A percentile compares a stretch with the other conserved stretches of the same genome.
These are phyloP conservation scores for Gymnorhina tibicen DNA, from an alignment of 2,113 vertebrate genomes.

Conservation along the genomic window DNA sequence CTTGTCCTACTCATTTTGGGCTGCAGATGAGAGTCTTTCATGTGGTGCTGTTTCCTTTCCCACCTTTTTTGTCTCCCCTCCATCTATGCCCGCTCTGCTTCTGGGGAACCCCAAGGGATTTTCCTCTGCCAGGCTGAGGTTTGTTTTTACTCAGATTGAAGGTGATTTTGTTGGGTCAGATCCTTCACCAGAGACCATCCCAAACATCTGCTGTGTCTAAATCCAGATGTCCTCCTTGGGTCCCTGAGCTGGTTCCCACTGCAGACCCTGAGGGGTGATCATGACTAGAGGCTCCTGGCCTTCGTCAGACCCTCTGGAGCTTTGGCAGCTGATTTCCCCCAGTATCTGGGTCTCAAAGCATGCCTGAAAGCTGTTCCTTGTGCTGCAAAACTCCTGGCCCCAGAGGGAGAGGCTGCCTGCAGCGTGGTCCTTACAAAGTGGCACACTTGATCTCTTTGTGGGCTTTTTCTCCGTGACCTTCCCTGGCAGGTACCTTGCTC, in stretches of 20 bases:
- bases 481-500: not conserved
- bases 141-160: not conserved
- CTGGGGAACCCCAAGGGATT: not conserved
- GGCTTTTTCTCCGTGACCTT: not conserved
- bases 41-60: not conserved
- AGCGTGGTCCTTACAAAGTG: not conserved
- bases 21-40: not conserved
- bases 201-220: not conserved
- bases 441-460: not conserved
- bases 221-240: not conserved
- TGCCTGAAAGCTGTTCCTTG: not conserved
- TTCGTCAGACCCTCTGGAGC: not conserved
- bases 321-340: accelerated
- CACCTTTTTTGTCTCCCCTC: not conserved
- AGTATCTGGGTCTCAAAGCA: not conserved
- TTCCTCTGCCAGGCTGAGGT: not conserved
- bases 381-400: not conserved
- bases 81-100: not conserved
- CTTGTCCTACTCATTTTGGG: not conserved
- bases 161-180: not conserved
- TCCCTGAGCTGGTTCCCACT: not conserved
- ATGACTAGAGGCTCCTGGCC: not conserved
- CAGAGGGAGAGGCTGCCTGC: not conserved
- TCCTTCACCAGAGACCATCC: not conserved
- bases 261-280: accelerated